Percentiles rank a stretch among this genome's conserved stretches.
These are phyloP conservation scores for Triops longicaudatus DNA, from an alignment of 1,140 invertebrate genomes.

Conservation along the genomic window DNA sequence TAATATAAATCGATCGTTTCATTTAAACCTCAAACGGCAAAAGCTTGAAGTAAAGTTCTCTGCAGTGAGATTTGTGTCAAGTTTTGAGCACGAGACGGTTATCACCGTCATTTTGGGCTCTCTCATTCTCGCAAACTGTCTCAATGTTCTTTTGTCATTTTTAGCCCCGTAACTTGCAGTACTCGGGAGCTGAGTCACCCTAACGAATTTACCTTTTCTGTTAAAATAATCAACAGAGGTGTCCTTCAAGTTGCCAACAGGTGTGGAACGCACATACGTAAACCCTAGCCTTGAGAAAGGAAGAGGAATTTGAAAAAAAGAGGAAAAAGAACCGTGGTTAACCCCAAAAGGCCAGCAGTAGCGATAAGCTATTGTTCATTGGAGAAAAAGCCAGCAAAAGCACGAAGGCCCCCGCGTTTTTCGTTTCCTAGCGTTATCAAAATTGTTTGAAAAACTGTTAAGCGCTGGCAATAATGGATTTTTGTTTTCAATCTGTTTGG, in stretches of 20 bases:
- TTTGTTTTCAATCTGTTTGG: neutral
- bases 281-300: conserved; percentile 1
- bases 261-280: conserved; percentile 10
- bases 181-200: no score
- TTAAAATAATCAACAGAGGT: neutral
- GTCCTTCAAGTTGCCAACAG: neutral
- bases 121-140: neutral
- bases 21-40: no score
- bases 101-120: no score
- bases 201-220: no score
- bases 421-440: neutral
- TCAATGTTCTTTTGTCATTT: neutral
- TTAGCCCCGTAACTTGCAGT: no score
- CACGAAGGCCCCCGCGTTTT: neutral
- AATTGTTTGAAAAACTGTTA: neutral
- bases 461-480: neutral
- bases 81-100: no score
- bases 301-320: neutral
- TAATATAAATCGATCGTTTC: no score
- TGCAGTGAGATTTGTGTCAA: no score
- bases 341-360: neutral
- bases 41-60: no score
- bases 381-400: neutral
- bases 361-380: neutral
- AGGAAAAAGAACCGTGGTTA: neutral